Base-by-base conservation (phyloP, 2,797 vertebrate species). In the Pangasius mekongensis region DNA sequence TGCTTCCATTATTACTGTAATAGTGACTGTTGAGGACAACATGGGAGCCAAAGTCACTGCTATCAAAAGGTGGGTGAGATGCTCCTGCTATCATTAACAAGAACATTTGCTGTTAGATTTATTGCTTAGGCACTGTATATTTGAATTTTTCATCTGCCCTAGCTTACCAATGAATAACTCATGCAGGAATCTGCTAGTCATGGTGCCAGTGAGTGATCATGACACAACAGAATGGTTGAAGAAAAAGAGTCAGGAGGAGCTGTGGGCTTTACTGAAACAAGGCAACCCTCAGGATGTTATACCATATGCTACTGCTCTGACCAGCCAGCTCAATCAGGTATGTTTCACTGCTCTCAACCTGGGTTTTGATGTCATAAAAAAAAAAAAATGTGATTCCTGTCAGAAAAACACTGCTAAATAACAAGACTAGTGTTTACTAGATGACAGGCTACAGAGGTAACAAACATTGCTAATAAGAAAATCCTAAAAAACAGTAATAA, bases 291-390 rank as follows among this genome's bases (percentile, higher is more conserved):
- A 96, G 58, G 92, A 95, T 86, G 94, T 97, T 84, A 92, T 96
- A 24, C 93, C 94, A 0, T 96, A 94, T 88, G 93, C 95, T 58
- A 91, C 96, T 4, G 95, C 95, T 0, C 91, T 97, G 84, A 94
- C 90, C 83, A 96, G 95, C 67, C 93, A 93, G 8, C 95, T 97
- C 87, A 96, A 96, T 90, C 95, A 95, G 95, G 96, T 97, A 83
- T 54, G 82, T 4, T 13, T 0, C 10, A 0, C 54, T 62, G 36
- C 14, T 20, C 33, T 67, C 3, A 39, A 27, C 62, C 52, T 62
- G 7, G 5, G 52, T 9, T 33, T 54, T n/a, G 27, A 52, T 77
- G 10, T 74, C 43, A 77, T 49, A 3, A 1, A 52, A 4, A 77
- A 2, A 81, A 22, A 39, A 60, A 47, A 47, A 13, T 14, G 47